These are phyloP conservation scores for Papilio helenus DNA, from an alignment of 1,140 invertebrate genomes.

Conservation along the genomic window DNA sequence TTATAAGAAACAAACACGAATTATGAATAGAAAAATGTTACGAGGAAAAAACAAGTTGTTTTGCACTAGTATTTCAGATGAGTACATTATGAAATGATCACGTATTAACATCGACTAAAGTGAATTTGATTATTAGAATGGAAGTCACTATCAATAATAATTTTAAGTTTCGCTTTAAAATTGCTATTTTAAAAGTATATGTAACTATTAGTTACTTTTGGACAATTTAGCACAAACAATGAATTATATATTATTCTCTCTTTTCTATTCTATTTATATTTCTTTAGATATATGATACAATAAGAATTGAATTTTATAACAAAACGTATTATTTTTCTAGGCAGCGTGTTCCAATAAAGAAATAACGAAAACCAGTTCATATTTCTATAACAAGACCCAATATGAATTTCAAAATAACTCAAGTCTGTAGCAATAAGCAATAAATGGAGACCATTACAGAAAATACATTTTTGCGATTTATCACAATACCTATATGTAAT, in stretches of 20 bases:
- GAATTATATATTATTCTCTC: neutral
- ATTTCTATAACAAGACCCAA: constrained; percentile 9
- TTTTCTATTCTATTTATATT: no score
- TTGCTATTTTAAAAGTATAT: neutral
- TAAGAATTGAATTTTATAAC: neutral
- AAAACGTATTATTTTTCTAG: constrained; percentile 12
- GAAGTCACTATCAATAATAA: no score
- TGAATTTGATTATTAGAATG: neutral
- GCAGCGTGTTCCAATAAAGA: neutral
- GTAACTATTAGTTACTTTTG: neutral
- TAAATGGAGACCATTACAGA: constrained; percentile 5
- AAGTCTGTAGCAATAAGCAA: neutral
- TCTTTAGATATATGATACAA: neutral
- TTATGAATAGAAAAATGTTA: neutral
- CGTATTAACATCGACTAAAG: neutral
- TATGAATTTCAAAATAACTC: constrained; percentile 11
- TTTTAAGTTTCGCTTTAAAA: neutral
- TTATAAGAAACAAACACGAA: no score
- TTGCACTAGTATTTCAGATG: neutral
- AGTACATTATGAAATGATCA: neutral
- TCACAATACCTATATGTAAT: neutral
- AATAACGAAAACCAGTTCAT: neutral
- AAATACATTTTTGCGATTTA: constrained; percentile 8
- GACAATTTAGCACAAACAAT: neutral
- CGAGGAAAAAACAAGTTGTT: constrained; percentile 2